Conservation (phyloP, 1,140 invertebrate species). For the Psix sp. region DNA sequence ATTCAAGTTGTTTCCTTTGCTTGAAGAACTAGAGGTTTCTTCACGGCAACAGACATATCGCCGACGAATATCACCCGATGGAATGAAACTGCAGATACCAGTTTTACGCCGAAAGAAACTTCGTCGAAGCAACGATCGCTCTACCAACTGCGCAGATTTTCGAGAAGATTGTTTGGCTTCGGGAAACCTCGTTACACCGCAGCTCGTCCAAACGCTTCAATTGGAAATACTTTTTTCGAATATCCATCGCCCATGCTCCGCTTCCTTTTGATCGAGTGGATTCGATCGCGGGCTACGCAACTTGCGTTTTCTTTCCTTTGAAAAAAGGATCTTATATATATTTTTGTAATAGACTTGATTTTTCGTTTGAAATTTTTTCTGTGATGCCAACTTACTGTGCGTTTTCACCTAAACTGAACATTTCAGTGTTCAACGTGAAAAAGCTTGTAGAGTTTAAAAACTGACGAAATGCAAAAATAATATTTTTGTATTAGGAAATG, state of each 20-base stretch:
- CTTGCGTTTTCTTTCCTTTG: too few species aligned
- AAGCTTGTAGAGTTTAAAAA: too few species aligned
- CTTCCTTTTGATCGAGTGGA: slow-evolving; percentile 26
- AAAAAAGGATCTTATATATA: too few species aligned
- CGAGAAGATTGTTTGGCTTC: slow-evolving; percentile 66
- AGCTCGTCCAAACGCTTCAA: slow-evolving; percentile 50
- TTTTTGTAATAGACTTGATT: too few species aligned
- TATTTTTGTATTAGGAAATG: too few species aligned
- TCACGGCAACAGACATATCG: slow-evolving; percentile 41
- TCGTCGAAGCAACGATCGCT: slow-evolving; percentile 63
- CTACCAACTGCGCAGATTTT: slow-evolving; percentile 62
- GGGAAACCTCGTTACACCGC: slow-evolving; percentile 63
- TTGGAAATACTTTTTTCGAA: slow-evolving; percentile 52
- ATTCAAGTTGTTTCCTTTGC: slow-evolving; percentile 43
- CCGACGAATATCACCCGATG: slow-evolving; percentile 44
- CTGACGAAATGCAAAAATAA: too few species aligned
- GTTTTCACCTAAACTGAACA: too few species aligned
- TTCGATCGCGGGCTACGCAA: too few species aligned
- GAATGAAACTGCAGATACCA: slow-evolving; percentile 46
- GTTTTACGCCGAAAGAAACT: slow-evolving; percentile 60
- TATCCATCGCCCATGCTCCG: slow-evolving; percentile 21
- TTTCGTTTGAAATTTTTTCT: too few species aligned
- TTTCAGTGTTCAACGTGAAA: too few species aligned
- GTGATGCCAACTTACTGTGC: too few species aligned
- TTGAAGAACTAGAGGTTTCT: slow-evolving; percentile 46